phyloP scores from a whole-genome alignment of 2,797 vertebrate species.

The Muscicapa striata region DNA sequence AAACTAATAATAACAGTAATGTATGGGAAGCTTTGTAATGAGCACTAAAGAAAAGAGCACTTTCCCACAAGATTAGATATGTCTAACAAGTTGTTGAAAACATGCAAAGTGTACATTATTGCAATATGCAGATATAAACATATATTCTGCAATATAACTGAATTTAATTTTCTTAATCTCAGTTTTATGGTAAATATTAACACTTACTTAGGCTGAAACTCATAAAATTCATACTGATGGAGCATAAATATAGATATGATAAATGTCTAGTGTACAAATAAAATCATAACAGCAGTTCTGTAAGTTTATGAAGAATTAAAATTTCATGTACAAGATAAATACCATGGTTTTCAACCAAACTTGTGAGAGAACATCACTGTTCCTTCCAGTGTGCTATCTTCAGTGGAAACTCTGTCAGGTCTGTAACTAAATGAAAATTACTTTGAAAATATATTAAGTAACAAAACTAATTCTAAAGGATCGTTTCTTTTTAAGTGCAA shows the following conservation, averaged over 20 bases:
- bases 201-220: neutral
- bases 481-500: neutral
- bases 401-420: neutral
- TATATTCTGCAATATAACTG: neutral
- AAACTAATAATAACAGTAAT: neutral
- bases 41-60: neutral
- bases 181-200: conserved; percentile 45
- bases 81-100: neutral
- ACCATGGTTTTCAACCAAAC: neutral
- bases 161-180: conserved; percentile 4
- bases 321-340: neutral
- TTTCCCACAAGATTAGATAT: neutral
- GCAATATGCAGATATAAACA: neutral
- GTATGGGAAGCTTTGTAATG: neutral
- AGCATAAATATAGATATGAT: conserved; percentile 21
- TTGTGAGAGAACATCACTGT: neutral
- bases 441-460: neutral
- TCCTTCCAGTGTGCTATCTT: neutral
- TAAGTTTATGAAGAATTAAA: conserved; percentile 24
- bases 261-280: neutral
- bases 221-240: neutral
- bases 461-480: neutral
- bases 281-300: neutral
- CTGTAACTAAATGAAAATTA: neutral
- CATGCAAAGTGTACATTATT: neutral